Conservation (phyloP, 2,888 invertebrate species). For the Clunio marinus region DNA sequence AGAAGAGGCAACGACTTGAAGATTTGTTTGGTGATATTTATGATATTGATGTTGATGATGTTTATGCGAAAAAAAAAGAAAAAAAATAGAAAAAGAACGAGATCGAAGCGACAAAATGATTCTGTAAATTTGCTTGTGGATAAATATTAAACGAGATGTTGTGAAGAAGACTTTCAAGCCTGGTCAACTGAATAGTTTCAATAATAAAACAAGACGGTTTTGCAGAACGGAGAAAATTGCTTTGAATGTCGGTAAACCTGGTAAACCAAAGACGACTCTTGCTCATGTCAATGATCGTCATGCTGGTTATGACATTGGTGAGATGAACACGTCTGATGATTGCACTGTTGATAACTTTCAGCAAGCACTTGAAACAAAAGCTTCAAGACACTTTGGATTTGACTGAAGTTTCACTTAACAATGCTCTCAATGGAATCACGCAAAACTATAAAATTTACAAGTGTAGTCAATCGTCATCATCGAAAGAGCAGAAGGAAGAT, state of each 20-base stretch:
- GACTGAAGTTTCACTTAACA: conserved; percentile 87
- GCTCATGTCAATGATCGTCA: conserved; percentile 87
- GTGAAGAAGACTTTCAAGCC: conserved; percentile 48
- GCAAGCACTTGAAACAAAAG: conserved; percentile 71
- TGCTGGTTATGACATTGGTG: conserved; percentile 84
- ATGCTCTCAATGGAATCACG: conserved; percentile 67
- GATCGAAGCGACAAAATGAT: too few relatives aligned
- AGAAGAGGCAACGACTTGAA: too few relatives aligned
- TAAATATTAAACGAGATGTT: conserved; percentile 65
- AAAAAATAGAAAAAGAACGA: too few relatives aligned
- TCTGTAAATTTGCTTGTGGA: conserved; percentile 78
- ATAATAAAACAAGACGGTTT: conserved; percentile 57
- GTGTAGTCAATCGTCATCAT: conserved; percentile 42
- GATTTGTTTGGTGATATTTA: too few relatives aligned
- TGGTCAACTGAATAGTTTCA: conserved; percentile 55
- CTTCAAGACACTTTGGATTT: conserved; percentile 85
- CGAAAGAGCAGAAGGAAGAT: conserved; percentile 46
- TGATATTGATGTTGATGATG: too few relatives aligned
- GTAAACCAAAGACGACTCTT: conserved; percentile 91
- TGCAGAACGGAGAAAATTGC: conserved; percentile 72
- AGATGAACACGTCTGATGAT: conserved; percentile 96
- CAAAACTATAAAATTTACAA: conserved; percentile 48
- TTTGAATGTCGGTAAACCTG: conserved; percentile 88
- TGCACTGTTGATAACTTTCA: conserved; percentile 84
- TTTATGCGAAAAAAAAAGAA: too few relatives aligned